Conservation (phyloP, 2,113 vertebrate species). For the Aldabrachelys gigantea region DNA sequence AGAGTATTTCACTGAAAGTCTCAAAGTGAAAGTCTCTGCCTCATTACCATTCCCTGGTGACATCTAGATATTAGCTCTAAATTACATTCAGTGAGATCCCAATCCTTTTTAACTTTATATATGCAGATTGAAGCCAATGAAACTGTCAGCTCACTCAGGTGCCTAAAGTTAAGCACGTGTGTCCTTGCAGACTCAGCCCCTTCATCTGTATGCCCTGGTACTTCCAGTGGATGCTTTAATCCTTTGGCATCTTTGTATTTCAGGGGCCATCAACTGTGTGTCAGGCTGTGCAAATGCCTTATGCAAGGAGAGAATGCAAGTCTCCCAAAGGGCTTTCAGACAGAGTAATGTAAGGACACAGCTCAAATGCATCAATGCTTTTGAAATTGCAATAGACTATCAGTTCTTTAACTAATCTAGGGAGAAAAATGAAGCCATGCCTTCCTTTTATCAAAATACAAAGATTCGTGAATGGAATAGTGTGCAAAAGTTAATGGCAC, state of each 20-base stretch:
- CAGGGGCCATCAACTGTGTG: not conserved
- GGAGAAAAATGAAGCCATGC: not conserved
- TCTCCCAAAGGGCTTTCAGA: not conserved
- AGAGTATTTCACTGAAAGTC: not conserved
- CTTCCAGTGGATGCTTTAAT: not conserved
- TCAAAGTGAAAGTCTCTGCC: not conserved
- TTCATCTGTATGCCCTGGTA: not conserved
- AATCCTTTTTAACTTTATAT: not conserved
- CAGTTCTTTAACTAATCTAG: not conserved
- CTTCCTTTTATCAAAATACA: not conserved
- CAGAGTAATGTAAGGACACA: rapidly evolving
- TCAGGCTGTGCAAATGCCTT: not conserved
- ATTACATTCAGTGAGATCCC: not conserved
- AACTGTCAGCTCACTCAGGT: not conserved
- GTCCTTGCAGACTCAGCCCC: not conserved
- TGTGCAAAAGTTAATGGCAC: not conserved
- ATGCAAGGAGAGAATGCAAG: not conserved
- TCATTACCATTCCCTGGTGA: not conserved
- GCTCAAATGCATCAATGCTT: not conserved
- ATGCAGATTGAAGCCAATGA: not conserved
- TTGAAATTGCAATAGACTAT: not conserved
- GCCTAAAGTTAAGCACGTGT: not conserved
- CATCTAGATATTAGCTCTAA: not conserved
- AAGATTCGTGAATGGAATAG: not conserved
- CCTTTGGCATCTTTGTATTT: not conserved